phyloP scores from a whole-genome alignment of 2,113 vertebrate species.

The Hippocampus barbouri region DNA sequence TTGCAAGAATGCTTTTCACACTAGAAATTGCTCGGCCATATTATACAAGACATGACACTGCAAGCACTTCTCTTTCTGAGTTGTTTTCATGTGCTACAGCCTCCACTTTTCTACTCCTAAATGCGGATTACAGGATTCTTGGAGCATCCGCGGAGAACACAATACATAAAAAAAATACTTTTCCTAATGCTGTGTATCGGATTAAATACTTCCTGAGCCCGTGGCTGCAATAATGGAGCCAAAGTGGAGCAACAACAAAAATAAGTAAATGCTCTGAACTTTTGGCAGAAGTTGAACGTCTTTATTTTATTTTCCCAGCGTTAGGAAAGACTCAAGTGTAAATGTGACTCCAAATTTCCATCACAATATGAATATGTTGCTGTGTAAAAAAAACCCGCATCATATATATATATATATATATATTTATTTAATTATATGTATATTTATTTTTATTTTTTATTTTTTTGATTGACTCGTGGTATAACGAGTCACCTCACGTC shows the following conservation, averaged over 20 bases:
- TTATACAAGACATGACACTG: not conserved
- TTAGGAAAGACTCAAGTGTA: slow-evolving; percentile 16
- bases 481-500: too few species aligned
- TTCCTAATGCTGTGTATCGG: slow-evolving; percentile 58
- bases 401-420: too few species aligned
- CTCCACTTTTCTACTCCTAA: slow-evolving; percentile 36
- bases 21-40: not conserved
- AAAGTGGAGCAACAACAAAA: slow-evolving; percentile 55
- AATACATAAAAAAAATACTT: slow-evolving; percentile 61
- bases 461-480: too few species aligned
- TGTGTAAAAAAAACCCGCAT: slow-evolving; percentile 30
- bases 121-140: slow-evolving; percentile 62
- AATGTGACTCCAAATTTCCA: slow-evolving; percentile 50
- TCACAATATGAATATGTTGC: slow-evolving; percentile 36
- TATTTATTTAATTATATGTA: too few species aligned
- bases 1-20: not conserved
- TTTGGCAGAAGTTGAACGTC: slow-evolving; percentile 36
- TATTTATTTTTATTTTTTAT: too few species aligned
- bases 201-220: slow-evolving; percentile 56
- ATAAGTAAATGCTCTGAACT: slow-evolving; percentile 40
- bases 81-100: slow-evolving; percentile 39
- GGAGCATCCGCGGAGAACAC: slow-evolving; percentile 39
- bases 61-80: slow-evolving; percentile 16
- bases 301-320: slow-evolving; percentile 21
- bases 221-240: slow-evolving; percentile 41